These are phyloP conservation scores for Nixonia krombeini DNA, from an alignment of 1,140 invertebrate genomes.

Conservation along the genomic window DNA sequence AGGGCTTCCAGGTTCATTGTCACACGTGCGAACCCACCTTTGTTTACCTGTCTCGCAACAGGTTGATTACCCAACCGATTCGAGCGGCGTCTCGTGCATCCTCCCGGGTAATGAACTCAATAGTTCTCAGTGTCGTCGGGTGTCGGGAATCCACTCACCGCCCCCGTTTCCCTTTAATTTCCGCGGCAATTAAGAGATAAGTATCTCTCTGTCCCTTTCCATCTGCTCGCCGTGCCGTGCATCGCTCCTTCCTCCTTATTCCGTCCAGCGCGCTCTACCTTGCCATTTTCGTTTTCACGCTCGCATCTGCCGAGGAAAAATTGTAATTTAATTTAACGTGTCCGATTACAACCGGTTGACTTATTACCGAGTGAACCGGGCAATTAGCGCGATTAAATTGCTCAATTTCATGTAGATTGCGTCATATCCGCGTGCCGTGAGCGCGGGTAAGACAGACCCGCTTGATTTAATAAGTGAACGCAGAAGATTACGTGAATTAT, in stretches of 20 bases:
- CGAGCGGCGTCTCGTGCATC: slow-evolving; percentile 30
- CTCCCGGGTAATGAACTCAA: slow-evolving; percentile 54
- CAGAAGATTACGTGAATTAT: no score
- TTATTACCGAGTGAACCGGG: no score
- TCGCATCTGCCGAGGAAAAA: no score
- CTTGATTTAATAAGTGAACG: no score
- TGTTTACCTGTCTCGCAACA: slow-evolving; percentile 50
- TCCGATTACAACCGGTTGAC: no score
- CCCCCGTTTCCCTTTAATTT: slow-evolving; percentile 5
- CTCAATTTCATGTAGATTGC: no score
- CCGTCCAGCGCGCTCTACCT: neutral
- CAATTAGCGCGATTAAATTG: no score
- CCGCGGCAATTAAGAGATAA: slow-evolving; percentile 9
- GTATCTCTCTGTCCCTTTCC: neutral
- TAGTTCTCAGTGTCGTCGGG: slow-evolving; percentile 24
- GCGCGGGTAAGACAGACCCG: neutral
- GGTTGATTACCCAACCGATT: slow-evolving; percentile 26
- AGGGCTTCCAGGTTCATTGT: slow-evolving; percentile 61
- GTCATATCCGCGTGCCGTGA: no score
- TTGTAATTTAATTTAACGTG: no score
- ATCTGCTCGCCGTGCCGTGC: neutral
- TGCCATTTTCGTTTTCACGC: neutral
- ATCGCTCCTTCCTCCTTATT: neutral
- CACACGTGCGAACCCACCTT: slow-evolving; percentile 55
- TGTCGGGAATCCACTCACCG: slow-evolving; percentile 7